Evolutionary conservation across 1,140 invertebrate genomes (phyloP), one percentile per base, ranked within the genome.

Genomic region (Eulimnadia texana): DNA sequence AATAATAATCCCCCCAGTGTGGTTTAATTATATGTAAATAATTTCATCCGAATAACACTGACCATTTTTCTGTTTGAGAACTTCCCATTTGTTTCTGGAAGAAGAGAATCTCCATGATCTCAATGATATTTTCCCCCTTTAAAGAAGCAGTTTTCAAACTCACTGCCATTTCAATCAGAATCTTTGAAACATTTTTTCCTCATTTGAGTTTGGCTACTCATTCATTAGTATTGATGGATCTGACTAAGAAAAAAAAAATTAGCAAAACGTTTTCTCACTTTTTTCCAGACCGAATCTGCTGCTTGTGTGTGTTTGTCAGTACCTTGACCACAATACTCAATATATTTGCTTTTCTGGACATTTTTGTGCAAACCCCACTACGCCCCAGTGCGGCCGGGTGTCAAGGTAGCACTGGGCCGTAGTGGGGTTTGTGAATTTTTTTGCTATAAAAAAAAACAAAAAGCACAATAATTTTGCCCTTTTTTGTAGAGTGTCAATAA

Each of bases 281-380:
- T 52, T 52, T 52, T 52, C 25, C 51, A 52, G 25, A 23, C 51
- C 22, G 22, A 23, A n/a, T 47, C 54, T 58, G 23, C 13, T 53
- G n/a, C 22, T 42, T 64, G n/a, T 61, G 50, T 63, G 19, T n/a
- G 59, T 67, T 57, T 50, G 56, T 60, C 50, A 50, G 53, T 62
- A 49, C 52, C 53, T 58, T 24, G 60, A 33, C 22, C 22, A 57
- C 28, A 57, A 57, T 57, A 57, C 55, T 57, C 55, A 57, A 55
- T 55, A 25, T 42, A 29, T 19, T 23, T 27, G 55, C 55, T 57
- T 56, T 56, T 20, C 23, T 27, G 23, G 28, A 33, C 33, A 27
- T 57, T 29, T 20, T 27, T 33, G 27, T 29, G 27, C 22, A 27
- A 57, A 16, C 55, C 11, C 19, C 55, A 22, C 27, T 29, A 13